Base-by-base conservation (phyloP, 2,113 vertebrate species). In the Brienomyrus longianalis region DNA sequence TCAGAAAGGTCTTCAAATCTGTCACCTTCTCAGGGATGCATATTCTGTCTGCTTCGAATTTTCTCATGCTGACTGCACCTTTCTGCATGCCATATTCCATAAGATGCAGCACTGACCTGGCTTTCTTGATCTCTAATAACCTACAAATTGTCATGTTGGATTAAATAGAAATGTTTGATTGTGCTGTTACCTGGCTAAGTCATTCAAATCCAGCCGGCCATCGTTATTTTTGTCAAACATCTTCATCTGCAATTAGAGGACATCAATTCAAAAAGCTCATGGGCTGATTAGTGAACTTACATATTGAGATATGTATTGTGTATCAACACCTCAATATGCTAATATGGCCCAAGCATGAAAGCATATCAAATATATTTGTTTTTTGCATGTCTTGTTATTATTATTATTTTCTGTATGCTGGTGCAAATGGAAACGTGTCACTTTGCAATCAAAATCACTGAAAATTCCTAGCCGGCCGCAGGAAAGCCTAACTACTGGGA, bases 201-300 rank as follows among this genome's bases (percentile, higher is more conserved):
- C 98, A 35, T 97, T 98, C 88, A 99, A 91, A 91, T 99, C 98
- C 95, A 99, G 93, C 0, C 95, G 93, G 0, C 97, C 98, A 51
- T 99, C 97, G 89, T 95, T 95, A 90, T 98, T 98, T 94, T 94
- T 98, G 92, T 98, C 97, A 94, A 99, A 99, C 90, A 98, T 96
- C 93, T 98, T 97, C 97, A 98, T 98, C 98, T 99, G 92, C 93
- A 95, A 90, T 84, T 91, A 39, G 92, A 88, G 89, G 92, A 43
- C 50, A 3, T 39, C 11, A 70, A 27, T 47, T 54, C 13, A 87
- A 52, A 86, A 50, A 86, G 10, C n/a, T 17, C 19, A 62, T 47
- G 52, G 21, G 1, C 19, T 59, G 52, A 88, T 15, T 87, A 66
- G 35, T 15, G 47, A 62, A 6, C 43, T 39, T 51, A 88, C 54